phyloP scores from a whole-genome alignment of 1,140 invertebrate species.

The Tetraneura akinire region DNA sequence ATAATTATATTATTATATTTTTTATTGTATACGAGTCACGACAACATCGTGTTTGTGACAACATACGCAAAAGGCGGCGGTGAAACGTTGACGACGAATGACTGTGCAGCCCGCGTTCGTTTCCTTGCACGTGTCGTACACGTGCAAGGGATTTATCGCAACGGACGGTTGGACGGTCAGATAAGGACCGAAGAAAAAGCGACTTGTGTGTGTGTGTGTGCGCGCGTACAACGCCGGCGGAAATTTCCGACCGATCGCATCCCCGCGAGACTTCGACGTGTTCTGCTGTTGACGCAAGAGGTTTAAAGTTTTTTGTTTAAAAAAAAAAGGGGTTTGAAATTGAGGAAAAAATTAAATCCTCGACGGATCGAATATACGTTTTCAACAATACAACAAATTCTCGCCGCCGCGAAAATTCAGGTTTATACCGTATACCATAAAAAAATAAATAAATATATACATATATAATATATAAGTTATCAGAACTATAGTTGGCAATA shows the following conservation, averaged over 20 bases:
- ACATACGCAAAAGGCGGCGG: not conserved
- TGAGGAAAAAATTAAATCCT: not conserved
- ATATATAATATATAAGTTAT: too few species aligned
- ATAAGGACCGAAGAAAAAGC: conserved; percentile 30
- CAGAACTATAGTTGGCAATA: too few species aligned
- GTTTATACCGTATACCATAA: too few species aligned
- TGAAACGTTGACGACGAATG: too few species aligned
- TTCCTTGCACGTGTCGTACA: not conserved
- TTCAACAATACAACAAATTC: too few species aligned
- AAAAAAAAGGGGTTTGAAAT: conserved; percentile 12
- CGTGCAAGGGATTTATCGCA: conserved; percentile 17
- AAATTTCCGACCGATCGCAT: conserved; percentile 33
- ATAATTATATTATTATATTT: too few species aligned
- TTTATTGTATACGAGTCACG: not conserved
- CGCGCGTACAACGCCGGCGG: conserved; percentile 19
- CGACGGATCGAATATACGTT: too few species aligned
- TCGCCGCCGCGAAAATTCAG: too few species aligned
- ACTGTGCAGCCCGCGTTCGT: not conserved
- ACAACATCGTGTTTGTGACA: conserved; percentile 23
- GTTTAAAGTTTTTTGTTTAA: conserved; percentile 14
- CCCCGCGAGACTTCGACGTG: conserved; percentile 7
- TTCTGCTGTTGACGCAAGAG: conserved; percentile 25
- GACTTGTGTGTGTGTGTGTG: too few species aligned
- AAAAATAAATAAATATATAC: too few species aligned
- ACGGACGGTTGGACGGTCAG: conserved; percentile 15